These are phyloP conservation scores for Aphidius colemani DNA, from an alignment of 2,888 invertebrate genomes.

Conservation along the genomic window DNA sequence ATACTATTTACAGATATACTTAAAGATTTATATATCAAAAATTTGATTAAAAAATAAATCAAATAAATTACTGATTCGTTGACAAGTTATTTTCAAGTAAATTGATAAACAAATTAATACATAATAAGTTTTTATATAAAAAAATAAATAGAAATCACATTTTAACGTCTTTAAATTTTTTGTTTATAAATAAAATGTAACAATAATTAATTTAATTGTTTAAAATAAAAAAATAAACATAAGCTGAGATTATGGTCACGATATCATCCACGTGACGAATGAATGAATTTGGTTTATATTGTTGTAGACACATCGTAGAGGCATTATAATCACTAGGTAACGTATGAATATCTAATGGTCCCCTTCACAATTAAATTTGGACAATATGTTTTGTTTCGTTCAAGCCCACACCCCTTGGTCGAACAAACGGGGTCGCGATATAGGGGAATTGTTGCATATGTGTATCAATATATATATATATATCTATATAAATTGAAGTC, in stretches of 20 bases:
- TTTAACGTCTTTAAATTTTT: no score
- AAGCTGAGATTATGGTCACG: constrained; percentile 11
- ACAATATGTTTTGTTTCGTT: constrained; percentile 60
- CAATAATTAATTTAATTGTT: no score
- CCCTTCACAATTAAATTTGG: constrained; percentile 58
- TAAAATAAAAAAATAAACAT: not conserved
- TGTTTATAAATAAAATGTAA: no score
- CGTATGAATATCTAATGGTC: constrained; percentile 59
- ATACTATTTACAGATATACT: constrained; percentile 14
- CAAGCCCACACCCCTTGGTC: constrained; percentile 42
- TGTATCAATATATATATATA: constrained; percentile 15
- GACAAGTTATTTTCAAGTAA: no score
- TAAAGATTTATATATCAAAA: constrained; percentile 12
- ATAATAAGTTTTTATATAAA: not conserved
- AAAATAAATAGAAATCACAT: no score
- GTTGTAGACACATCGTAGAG: constrained; percentile 23
- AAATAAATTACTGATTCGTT: no score
- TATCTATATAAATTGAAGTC: not conserved
- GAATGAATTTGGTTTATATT: constrained; percentile 27
- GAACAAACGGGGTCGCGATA: constrained; percentile 20
- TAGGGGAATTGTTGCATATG: constrained; percentile 16
- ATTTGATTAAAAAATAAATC: not conserved
- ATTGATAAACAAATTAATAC: no score
- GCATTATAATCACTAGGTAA: constrained; percentile 38
- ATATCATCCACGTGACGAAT: constrained; percentile 26